Evolutionary conservation across 1,140 invertebrate species (phyloP), one percentile per base, ranked within the genome.

Genomic region (Meteorus sp.): DNA sequence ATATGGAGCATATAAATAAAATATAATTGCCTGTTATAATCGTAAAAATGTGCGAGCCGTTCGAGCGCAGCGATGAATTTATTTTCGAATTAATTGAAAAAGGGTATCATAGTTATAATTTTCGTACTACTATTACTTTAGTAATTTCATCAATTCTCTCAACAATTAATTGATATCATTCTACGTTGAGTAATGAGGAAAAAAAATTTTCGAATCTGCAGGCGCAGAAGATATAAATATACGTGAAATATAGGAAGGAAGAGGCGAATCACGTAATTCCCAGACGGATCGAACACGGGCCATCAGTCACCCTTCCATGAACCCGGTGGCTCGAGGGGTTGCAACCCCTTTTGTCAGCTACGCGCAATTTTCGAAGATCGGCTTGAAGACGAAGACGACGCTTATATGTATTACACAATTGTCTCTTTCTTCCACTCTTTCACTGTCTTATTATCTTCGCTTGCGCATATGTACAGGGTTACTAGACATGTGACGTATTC

Each of bases 331-430:
- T 39, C 47, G 54, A 56, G 48, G 53, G 60, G 45, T 60, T 15
- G 59, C 44, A 55, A 58, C 48, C 60, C 60, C 60, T 61, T 57
- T 54, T 56, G 43, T 56, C 41, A 20, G 27, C 15, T 8, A 22
- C 17, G 43, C 17, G 31, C 41, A 47, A 56, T 56, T 56, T 56
- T 56, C 54, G 41, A 17, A 33, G 29, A 35, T 56, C 19, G 13
- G 37, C 29, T 43, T 47, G 20, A 56, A 56, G 27, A 29, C 41
- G 43, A 39, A 39, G 35, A 39, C 35, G 35, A n/a, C 43, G 23
- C 51, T 23, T 31, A 11, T 53, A 37, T 39, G 20, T 22, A 19
- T 33, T 35, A 1, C 15, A 9, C 11, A 9, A 7, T 19, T 47
- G 44, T 47, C 29, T 52, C 29, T 52, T 15, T n/a, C 39, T 33